phyloP scores from a whole-genome alignment of 2,113 vertebrate genomes.

The Zosterops lateralis region DNA sequence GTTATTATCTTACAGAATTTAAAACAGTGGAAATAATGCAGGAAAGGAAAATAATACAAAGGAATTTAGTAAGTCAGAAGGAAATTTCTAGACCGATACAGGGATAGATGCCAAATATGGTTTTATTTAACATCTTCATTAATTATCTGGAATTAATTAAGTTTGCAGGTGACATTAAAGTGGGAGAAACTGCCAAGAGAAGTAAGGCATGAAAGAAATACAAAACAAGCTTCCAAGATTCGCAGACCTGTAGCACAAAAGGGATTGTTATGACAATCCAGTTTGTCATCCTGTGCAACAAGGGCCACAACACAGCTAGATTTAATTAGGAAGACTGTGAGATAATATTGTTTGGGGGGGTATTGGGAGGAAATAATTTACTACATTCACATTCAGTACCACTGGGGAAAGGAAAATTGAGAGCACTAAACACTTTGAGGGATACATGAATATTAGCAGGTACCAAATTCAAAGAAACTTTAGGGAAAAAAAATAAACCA shows the following conservation, averaged over 20 bases:
- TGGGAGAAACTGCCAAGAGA: not conserved
- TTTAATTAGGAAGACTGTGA: not conserved
- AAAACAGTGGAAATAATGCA: not conserved
- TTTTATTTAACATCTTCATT: slow-evolving; percentile 53
- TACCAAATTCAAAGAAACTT: not conserved
- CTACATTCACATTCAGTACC: not conserved
- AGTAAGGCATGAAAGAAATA: slow-evolving; percentile 39
- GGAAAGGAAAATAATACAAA: not conserved
- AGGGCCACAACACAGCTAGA: not conserved
- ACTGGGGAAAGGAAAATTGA: not conserved
- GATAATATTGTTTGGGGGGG: not conserved
- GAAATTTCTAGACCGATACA: slow-evolving; percentile 4
- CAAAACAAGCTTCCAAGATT: slow-evolving; percentile 5
- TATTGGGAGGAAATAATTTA: not conserved
- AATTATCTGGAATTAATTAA: slow-evolving; percentile 49
- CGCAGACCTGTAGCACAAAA: not conserved
- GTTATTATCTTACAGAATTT: not conserved
- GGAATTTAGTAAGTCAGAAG: not conserved
- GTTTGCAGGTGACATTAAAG: slow-evolving; percentile 48
- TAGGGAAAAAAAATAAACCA: not conserved
- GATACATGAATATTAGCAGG: not conserved
- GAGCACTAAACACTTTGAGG: not conserved
- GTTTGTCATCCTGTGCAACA: not conserved
- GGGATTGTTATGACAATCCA: not conserved
- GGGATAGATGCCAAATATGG: not conserved